phyloP scores from a whole-genome alignment of 2,888 invertebrate species.

The Anorthoa munda region DNA sequence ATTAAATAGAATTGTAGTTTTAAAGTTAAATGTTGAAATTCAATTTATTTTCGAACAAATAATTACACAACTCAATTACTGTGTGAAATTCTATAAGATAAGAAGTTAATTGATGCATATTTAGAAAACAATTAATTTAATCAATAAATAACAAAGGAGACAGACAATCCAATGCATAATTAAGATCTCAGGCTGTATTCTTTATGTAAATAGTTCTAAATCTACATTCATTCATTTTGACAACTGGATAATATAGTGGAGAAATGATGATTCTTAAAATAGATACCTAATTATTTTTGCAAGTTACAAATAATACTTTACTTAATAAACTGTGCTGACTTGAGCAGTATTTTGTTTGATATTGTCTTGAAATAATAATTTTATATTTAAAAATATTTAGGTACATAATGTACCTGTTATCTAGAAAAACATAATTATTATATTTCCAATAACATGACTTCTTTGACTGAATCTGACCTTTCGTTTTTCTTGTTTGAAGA shows the following conservation, averaged over 20 bases:
- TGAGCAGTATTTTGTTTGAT: not conserved
- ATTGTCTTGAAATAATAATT: not conserved
- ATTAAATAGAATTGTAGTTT: not conserved
- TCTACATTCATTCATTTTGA: not conserved
- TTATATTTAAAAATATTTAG: not conserved
- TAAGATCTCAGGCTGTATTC: not conserved
- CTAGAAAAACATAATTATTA: slow-evolving; percentile 27
- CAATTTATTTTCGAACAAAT: not conserved
- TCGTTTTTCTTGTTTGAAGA: not conserved
- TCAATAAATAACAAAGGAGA: not conserved
- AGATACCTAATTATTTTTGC: slow-evolving; percentile 6
- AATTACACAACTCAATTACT: not conserved
- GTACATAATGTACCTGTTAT: not conserved
- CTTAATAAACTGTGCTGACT: slow-evolving; percentile 1
- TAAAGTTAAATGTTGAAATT: not conserved
- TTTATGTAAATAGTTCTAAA: not conserved
- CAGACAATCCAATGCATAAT: slow-evolving; percentile 7
- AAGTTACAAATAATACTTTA: not conserved
- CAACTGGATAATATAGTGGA: not conserved
- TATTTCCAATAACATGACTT: slow-evolving; percentile 11
- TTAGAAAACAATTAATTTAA: not conserved
- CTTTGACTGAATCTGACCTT: slow-evolving; percentile 6
- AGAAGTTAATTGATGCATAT: not conserved
- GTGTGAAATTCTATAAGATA: not conserved
- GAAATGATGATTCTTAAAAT: slow-evolving; percentile 9